phyloP scores from a whole-genome alignment of 1,140 invertebrate genomes.

The Drosophila rhopaloa region DNA sequence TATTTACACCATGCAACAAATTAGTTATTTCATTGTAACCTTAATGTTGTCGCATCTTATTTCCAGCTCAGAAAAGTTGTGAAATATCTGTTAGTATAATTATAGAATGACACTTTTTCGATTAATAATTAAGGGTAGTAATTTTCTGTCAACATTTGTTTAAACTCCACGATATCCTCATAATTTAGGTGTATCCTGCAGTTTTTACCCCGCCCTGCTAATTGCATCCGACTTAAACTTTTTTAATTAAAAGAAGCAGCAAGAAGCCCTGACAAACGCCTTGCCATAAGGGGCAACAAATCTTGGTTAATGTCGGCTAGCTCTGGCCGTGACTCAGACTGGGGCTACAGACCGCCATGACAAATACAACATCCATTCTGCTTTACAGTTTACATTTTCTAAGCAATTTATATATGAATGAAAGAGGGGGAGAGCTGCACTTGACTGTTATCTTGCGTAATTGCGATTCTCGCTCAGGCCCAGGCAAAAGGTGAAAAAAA shows the following conservation, averaged over 20 bases:
- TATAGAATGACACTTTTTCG: no score
- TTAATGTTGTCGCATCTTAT: neutral
- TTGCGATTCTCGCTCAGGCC: slow-evolving; percentile 57
- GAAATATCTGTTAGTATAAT: no score
- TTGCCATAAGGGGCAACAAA: slow-evolving; percentile 68
- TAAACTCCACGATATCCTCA: slow-evolving; percentile 33
- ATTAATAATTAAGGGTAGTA: slow-evolving; percentile 13
- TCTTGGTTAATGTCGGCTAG: slow-evolving; percentile 77
- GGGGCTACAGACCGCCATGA: slow-evolving; percentile 58
- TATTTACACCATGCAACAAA: slow-evolving; percentile 28
- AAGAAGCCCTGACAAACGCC: slow-evolving; percentile 65
- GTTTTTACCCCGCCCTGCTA: slow-evolving; percentile 22
- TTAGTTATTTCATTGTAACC: slow-evolving; percentile 1
- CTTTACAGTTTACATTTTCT: slow-evolving; percentile 72
- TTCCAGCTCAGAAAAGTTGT: no score
- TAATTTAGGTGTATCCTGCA: slow-evolving; percentile 33
- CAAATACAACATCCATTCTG: slow-evolving; percentile 62
- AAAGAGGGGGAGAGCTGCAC: slow-evolving; percentile 50
- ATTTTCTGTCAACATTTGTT: slow-evolving; percentile 42
- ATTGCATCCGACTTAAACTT: slow-evolving; percentile 67
- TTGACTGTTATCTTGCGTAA: slow-evolving; percentile 79
- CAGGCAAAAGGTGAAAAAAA: slow-evolving; percentile 67
- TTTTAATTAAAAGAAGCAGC: slow-evolving; percentile 78
- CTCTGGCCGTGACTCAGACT: slow-evolving; percentile 38
- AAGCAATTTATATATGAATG: slow-evolving; percentile 74